A percentile compares a stretch with the other conserved stretches of the same genome.
Evolutionary conservation across 2,797 vertebrate species (phyloP).

Genomic region (Danio jaintianensis): DNA sequence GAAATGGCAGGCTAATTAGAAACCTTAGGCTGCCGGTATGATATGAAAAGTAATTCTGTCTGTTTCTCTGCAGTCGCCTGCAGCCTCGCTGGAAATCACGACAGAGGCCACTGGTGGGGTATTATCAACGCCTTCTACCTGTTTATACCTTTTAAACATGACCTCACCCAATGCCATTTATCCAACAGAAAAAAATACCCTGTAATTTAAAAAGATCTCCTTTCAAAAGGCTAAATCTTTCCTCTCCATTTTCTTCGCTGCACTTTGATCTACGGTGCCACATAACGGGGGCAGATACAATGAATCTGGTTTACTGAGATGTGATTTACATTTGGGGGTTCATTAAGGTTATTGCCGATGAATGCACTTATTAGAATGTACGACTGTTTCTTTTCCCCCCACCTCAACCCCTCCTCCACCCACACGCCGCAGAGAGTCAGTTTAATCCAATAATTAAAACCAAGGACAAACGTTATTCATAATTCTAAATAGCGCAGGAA

Average conservation of each 20-base stretch:
- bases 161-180: constrained; percentile 75
- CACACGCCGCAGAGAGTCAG: constrained; percentile 53
- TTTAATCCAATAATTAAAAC: constrained; percentile 71
- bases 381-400: constrained; percentile 54
- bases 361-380: constrained; percentile 74
- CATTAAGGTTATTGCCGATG: constrained; percentile 79
- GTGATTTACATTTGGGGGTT: constrained; percentile 74
- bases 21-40: constrained; percentile 86
- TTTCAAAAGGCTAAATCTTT: constrained; percentile 83
- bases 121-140: constrained; percentile 78
- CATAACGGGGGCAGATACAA: constrained; percentile 72
- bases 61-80: constrained; percentile 72
- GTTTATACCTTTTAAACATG: constrained; percentile 76
- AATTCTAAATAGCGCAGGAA: constrained; percentile 52
- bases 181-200: constrained; percentile 76
- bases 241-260: constrained; percentile 74
- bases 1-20: constrained; percentile 92
- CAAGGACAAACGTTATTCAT: constrained; percentile 66
- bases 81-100: constrained; percentile 64
- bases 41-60: constrained; percentile 84
- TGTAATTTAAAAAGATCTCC: constrained; percentile 78
- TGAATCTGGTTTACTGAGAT: constrained; percentile 74
- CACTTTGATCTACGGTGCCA: constrained; percentile 80
- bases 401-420: constrained; percentile 27
- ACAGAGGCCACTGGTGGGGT: constrained; percentile 76